Evolutionary conservation across 37 sponge, comb jelly and placozoan species (phyloP).

Genomic region (Bolinopsis microptera): DNA sequence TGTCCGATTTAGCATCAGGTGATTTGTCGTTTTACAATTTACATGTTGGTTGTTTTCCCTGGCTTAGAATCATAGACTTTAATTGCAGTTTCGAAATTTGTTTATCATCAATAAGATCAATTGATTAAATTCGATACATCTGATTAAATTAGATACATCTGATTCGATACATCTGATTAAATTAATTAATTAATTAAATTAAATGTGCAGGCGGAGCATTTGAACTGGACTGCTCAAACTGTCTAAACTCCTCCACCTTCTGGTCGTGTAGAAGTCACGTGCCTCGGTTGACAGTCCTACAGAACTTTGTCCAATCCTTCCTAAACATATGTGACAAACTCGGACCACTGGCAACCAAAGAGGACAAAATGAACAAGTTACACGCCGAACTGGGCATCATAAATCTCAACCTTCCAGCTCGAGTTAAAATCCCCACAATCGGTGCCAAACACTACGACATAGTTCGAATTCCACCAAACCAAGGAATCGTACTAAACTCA

Average conservation of each 20-base stretch:
- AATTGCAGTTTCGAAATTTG: background rate
- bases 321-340: conserved; percentile 35
- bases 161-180: background rate
- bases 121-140: background rate
- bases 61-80: background rate
- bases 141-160: background rate
- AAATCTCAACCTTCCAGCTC: conserved; percentile 93
- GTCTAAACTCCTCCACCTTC: background rate
- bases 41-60: background rate
- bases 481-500: conserved; percentile 93
- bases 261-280: background rate
- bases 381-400: conserved; percentile 89
- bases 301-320: conserved; percentile 55
- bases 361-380: conserved; percentile 69
- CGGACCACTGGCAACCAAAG: background rate
- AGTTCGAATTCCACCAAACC: conserved; percentile 80
- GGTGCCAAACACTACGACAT: conserved; percentile 74
- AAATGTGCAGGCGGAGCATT: background rate
- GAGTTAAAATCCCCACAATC: conserved; percentile 80
- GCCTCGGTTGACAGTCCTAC: background rate
- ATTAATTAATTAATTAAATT: background rate
- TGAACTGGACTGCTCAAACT: conserved; percentile 6
- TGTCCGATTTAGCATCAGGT: background rate
- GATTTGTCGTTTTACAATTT: background rate
- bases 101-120: no score